Conservation (phyloP, 2,797 vertebrate species). For the Potorous gilbertii region DNA sequence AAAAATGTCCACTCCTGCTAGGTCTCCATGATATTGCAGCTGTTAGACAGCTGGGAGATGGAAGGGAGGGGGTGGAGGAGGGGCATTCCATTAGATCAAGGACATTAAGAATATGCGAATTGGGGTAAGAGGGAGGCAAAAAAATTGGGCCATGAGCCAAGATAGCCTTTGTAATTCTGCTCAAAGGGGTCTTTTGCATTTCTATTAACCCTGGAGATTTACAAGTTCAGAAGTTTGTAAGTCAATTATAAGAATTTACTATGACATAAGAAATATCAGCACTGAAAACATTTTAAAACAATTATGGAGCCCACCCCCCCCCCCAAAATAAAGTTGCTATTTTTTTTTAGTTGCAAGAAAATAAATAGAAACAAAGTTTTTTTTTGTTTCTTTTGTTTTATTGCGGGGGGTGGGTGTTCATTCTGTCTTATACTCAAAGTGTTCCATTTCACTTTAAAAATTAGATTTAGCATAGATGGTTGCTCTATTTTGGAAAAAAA, state of each 20-base stretch:
- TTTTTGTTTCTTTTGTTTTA: too few relatives aligned
- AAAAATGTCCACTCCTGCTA: not conserved
- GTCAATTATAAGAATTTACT: not conserved
- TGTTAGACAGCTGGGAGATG: not conserved
- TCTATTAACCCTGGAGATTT: not conserved
- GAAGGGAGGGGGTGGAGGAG: not conserved
- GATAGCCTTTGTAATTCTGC: not conserved
- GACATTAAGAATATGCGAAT: not conserved
- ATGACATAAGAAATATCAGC: not conserved
- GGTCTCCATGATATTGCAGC: not conserved
- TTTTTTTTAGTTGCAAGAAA: constrained; percentile 9
- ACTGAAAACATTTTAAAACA: not conserved
- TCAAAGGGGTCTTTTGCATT: not conserved
- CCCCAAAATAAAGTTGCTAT: not conserved
- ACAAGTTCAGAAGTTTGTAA: not conserved
- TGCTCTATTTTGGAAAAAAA: not conserved
- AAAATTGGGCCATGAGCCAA: not conserved
- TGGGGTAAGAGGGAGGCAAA: not conserved
- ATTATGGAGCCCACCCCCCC: not conserved
- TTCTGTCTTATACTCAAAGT: not conserved
- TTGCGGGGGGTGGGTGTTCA: not conserved
- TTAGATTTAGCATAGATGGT: not conserved
- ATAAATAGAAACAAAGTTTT: not conserved
- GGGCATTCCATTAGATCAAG: not conserved
- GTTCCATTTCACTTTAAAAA: constrained; percentile 17